Evolutionary conservation across 1,140 invertebrate species (phyloP).

Genomic region (Lutraria rhynchaena): DNA sequence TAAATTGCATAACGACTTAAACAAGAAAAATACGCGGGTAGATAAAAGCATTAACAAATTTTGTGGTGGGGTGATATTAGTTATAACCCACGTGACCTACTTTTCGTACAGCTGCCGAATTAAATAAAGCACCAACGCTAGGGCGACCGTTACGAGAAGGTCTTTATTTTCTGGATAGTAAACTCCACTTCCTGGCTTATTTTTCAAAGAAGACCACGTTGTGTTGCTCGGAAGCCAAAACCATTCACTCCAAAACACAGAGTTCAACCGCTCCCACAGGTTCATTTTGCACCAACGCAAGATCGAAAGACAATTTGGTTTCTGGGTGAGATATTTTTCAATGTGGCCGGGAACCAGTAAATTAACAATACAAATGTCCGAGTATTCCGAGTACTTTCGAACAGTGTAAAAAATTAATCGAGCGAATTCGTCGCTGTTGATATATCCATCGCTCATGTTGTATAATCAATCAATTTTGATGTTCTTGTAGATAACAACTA

Average conservation of each 20-base stretch:
- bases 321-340: too few species aligned
- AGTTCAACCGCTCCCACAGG: constrained; percentile 9
- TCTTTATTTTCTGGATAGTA: constrained; percentile 88
- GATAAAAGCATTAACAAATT: too few species aligned
- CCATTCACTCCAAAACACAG: constrained; percentile 71
- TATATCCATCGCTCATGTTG: too few species aligned
- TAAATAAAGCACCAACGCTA: constrained; percentile 89
- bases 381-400: too few species aligned
- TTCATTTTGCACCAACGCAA: constrained; percentile 41
- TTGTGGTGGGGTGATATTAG: constrained; percentile 11
- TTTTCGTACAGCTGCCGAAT: constrained; percentile 91
- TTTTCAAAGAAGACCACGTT: constrained; percentile 66
- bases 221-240: constrained; percentile 68
- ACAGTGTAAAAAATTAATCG: too few species aligned
- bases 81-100: constrained; percentile 84
- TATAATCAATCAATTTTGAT: too few species aligned
- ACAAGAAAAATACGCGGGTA: background rate
- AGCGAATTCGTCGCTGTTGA: too few species aligned
- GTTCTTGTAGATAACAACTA: too few species aligned
- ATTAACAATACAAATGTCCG: too few species aligned
- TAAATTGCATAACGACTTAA: too few species aligned
- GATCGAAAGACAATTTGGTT: constrained; percentile 32
- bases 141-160: constrained; percentile 90
- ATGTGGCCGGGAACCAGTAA: constrained; percentile 8
- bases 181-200: constrained; percentile 59